These are phyloP conservation scores for Hippocampus mohnikei DNA, from an alignment of 2,113 vertebrate species.

Conservation along the genomic window DNA sequence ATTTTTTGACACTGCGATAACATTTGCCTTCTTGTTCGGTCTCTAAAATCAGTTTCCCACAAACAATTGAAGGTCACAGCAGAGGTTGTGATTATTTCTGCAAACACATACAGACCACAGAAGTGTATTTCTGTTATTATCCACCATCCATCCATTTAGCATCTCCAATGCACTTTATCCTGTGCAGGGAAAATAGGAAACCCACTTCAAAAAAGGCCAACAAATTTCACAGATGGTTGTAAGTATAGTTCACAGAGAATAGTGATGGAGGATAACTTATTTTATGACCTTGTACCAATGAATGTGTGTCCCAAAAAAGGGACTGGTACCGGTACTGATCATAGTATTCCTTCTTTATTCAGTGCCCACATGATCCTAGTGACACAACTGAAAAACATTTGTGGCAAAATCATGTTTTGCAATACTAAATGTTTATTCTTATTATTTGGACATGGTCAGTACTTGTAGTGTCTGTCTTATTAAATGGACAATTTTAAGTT, in stretches of 20 bases:
- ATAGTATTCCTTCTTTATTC: constrained; percentile 8
- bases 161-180: too few relatives aligned
- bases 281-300: neutral
- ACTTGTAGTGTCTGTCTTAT: constrained; percentile 11
- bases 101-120: neutral
- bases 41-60: neutral
- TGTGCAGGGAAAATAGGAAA: too few relatives aligned
- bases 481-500: constrained; percentile 31
- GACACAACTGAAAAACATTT: constrained; percentile 18
- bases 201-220: too few relatives aligned
- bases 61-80: neutral
- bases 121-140: too few relatives aligned
- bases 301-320: neutral
- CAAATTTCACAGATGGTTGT: too few relatives aligned
- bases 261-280: too few relatives aligned
- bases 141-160: too few relatives aligned
- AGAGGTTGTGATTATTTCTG: neutral
- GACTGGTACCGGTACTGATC: neutral
- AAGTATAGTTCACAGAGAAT: too few relatives aligned
- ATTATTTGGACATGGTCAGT: constrained; percentile 13
- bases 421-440: constrained; percentile 36
- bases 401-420: constrained; percentile 11
- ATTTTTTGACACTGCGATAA: neutral
- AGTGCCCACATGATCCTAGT: constrained; percentile 13
- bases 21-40: neutral